Evolutionary conservation across 2,888 invertebrate species (phyloP).

Genomic region (Margaritifera margaritifera): DNA sequence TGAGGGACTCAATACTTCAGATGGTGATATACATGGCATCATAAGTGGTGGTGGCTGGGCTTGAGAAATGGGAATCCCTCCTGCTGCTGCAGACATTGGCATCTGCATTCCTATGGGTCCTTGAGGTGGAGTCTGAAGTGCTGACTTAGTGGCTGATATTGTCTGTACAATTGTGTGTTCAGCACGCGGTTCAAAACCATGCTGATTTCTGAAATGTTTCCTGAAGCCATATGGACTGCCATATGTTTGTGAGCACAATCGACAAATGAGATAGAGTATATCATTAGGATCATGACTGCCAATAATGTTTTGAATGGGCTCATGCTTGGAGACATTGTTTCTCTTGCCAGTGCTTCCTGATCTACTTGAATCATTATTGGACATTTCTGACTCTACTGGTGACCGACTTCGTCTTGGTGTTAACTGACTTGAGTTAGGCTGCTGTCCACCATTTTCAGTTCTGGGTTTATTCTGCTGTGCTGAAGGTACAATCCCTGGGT

Average conservation of each 20-base stretch:
- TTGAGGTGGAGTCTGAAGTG: slow-evolving; percentile 38
- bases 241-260: slow-evolving; percentile 66
- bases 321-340: slow-evolving; percentile 60
- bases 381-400: too few relatives aligned
- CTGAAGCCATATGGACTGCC: slow-evolving; percentile 69
- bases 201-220: slow-evolving; percentile 69
- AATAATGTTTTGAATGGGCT: slow-evolving; percentile 66
- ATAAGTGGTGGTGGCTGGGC: background rate
- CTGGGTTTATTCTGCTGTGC: too few relatives aligned
- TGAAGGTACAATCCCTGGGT: too few relatives aligned
- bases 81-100: slow-evolving; percentile 2
- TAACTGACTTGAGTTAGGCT: too few relatives aligned
- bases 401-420: too few relatives aligned
- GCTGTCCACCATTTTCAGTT: too few relatives aligned
- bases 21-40: background rate
- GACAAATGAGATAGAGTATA: slow-evolving; percentile 68
- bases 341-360: slow-evolving; percentile 22
- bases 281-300: slow-evolving; percentile 66
- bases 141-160: slow-evolving; percentile 67
- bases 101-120: slow-evolving; percentile 5
- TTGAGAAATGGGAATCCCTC: slow-evolving; percentile 3
- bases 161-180: slow-evolving; percentile 69
- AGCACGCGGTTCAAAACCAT: slow-evolving; percentile 68
- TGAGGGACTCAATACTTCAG: background rate
- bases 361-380: background rate